Evolutionary conservation across 2,113 vertebrate species (phyloP).

Genomic region (Actenoides hombroni): DNA sequence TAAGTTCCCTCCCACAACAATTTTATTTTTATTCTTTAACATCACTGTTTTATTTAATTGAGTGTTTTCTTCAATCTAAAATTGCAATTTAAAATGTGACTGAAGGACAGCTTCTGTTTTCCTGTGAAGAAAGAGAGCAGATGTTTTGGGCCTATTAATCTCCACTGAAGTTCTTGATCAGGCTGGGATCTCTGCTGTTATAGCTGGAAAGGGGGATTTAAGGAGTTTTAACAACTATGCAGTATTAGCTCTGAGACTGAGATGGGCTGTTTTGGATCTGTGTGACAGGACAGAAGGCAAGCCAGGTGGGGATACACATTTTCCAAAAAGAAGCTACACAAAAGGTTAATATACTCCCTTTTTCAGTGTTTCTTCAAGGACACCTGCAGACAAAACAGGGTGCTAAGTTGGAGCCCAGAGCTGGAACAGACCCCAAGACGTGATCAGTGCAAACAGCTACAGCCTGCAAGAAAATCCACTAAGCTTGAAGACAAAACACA

Average conservation of each 20-base stretch:
- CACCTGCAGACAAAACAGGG: background rate
- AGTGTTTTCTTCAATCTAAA: background rate
- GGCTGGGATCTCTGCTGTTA: background rate
- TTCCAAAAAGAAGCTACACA: background rate
- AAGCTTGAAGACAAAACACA: background rate
- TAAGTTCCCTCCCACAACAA: background rate
- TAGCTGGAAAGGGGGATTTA: background rate
- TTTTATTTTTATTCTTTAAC: background rate
- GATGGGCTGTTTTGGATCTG: background rate
- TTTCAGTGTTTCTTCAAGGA: background rate
- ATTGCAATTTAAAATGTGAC: background rate
- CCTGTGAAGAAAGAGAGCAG: background rate
- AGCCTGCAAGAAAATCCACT: background rate
- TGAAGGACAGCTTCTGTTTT: background rate
- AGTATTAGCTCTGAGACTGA: background rate
- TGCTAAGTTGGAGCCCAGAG: background rate
- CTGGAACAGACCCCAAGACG: background rate
- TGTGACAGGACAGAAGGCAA: background rate
- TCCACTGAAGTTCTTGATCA: background rate
- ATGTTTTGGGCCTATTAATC: background rate
- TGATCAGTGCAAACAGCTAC: background rate
- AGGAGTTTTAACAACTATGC: background rate
- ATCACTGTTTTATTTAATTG: background rate
- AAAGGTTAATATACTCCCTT: background rate
- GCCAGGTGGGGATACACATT: background rate